Evolutionary conservation across 2,888 invertebrate species (phyloP), one percentile per base, ranked within the genome.

Genomic region (Drosophila prolongata): DNA sequence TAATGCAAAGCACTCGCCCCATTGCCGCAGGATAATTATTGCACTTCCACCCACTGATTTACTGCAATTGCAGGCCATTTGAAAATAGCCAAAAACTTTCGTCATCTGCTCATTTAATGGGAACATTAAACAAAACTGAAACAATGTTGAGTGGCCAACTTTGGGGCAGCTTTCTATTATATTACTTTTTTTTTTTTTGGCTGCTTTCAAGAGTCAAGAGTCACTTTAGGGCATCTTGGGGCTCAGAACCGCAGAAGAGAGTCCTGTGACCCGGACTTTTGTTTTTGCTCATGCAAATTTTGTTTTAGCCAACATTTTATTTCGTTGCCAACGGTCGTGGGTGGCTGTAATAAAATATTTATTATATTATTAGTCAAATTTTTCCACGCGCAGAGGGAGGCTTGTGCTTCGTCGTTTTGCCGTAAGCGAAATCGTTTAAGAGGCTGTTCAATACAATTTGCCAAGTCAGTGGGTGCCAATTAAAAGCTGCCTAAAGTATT

Each of bases 391-490:
- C 54, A 11, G 38, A 11, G 38, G 30, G 0, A 30, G 53, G 52
- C 37, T 52, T 57, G 24, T 14, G 27, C 52, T 43, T 24, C 6
- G 30, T 10, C 6, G 11, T 1, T 3, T 30, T 3, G 16, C 43
- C 16, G 19, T n/a, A 44, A n/a, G 16, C 34, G 55, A 57, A 62
- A 62, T 34, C 47, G 60, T 54, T 54, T 14, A 47, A 47, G 16
- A 24, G 19, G 13, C 19, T 14, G 38, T 53, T 56, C 68, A 42
- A 53, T 43, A 47, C 9, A 61, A 70, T 56, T 35, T 59, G 67
- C 34, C 74, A 47, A 67, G 67, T 73, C 73, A 73, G 50, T 40
- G 59, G 37, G 38, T 43, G 42, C 52, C 75, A 74, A 74, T 73
- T 73, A 74, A 59, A 40, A 53, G 40, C 62, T 47, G 42, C 38